These are phyloP conservation scores for Sciurus niger DNA, from an alignment of 2,113 vertebrate species.

Conservation along the genomic window DNA sequence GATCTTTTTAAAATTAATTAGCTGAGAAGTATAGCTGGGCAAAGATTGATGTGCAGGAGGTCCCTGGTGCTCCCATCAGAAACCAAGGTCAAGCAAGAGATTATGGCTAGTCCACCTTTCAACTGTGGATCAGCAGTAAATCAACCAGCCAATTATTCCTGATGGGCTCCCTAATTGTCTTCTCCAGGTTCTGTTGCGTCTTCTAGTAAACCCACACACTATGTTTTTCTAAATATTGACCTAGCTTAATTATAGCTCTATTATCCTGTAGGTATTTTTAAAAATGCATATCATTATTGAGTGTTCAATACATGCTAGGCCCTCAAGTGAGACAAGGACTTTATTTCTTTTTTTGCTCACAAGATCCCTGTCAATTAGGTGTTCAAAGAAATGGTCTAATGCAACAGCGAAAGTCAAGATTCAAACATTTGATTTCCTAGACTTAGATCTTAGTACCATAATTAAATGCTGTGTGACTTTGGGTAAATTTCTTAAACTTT, in stretches of 20 bases:
- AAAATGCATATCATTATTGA: background rate
- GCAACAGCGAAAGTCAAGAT: background rate
- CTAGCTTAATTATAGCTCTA: conserved; percentile 24
- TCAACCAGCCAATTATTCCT: conserved; percentile 52
- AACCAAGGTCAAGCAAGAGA: conserved; percentile 72
- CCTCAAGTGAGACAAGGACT: background rate
- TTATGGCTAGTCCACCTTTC: conserved; percentile 42
- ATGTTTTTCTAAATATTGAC: conserved; percentile 60
- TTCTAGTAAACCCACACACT: conserved; percentile 58
- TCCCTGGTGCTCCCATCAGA: conserved; percentile 37
- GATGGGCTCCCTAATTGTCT: conserved; percentile 25
- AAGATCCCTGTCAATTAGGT: background rate
- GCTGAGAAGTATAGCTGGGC: conserved; percentile 72
- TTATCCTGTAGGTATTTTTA: background rate
- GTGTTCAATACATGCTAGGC: background rate
- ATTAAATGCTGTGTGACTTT: background rate
- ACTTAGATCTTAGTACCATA: background rate
- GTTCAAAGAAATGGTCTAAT: background rate
- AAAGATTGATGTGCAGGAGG: conserved; percentile 59
- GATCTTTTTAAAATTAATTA: conserved; percentile 78
- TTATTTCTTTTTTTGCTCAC: conserved; percentile 56
- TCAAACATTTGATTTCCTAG: background rate
- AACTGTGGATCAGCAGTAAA: conserved; percentile 57
- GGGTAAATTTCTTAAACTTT: background rate
- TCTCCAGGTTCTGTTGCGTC: conserved; percentile 33